phyloP scores from a whole-genome alignment of 2,888 invertebrate species.

The Lutraria lutraria region DNA sequence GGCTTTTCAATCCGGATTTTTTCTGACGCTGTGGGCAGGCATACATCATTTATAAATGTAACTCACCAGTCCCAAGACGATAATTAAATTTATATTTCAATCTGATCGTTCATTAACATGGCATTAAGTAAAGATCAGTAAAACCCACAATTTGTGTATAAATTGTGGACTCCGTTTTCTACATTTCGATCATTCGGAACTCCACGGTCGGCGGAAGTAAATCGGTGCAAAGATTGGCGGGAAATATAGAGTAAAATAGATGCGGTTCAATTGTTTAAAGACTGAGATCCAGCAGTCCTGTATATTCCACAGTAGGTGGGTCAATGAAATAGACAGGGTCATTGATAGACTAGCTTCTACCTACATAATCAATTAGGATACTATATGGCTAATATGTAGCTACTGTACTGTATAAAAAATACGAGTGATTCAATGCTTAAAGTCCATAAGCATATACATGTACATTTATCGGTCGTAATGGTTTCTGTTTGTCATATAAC shows the following conservation, averaged over 20 bases:
- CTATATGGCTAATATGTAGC: no score
- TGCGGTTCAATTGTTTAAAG: slow-evolving; percentile 21
- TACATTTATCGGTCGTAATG: no score
- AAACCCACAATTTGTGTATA: not conserved
- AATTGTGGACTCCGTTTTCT: slow-evolving; percentile 23
- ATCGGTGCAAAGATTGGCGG: slow-evolving; percentile 48
- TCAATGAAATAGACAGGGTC: no score
- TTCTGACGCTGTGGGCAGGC: not conserved
- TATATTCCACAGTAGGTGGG: no score
- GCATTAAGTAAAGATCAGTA: not conserved
- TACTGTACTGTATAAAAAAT: no score
- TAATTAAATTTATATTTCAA: not conserved
- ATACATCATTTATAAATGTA: not conserved
- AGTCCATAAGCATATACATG: no score
- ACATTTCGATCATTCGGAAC: slow-evolving; percentile 44
- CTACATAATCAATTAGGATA: no score
- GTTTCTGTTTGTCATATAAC: no score
- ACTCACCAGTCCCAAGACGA: slow-evolving; percentile 1
- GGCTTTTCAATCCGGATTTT: slow-evolving; percentile 8
- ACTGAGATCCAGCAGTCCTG: no score
- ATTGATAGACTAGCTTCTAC: no score
- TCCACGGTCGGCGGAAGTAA: slow-evolving; percentile 49
- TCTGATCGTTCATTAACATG: not conserved
- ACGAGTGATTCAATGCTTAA: no score
- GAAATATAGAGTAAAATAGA: slow-evolving; percentile 38